Conservation (phyloP, 2,113 vertebrate genomes). For the Sceloporus undulatus region DNA sequence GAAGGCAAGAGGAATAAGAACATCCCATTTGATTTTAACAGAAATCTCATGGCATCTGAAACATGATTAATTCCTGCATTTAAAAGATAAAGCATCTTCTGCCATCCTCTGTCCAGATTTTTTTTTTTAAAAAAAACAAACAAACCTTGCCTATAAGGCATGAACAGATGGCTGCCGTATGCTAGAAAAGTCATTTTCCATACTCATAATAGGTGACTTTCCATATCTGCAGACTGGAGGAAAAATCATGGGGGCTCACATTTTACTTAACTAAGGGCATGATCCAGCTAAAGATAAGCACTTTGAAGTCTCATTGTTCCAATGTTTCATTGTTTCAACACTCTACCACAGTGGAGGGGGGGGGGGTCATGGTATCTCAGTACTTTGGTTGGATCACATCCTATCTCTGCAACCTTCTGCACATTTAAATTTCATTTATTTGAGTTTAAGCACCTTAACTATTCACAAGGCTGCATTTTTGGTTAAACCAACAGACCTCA, state of each 20-base stretch:
- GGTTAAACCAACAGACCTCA: not conserved
- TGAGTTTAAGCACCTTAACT: not conserved
- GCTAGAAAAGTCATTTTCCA: slow-evolving; percentile 2
- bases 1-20: not conserved
- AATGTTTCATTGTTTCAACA: not conserved
- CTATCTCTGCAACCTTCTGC: not conserved
- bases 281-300: not conserved
- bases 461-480: not conserved
- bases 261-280: not conserved
- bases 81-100: slow-evolving; percentile 35
- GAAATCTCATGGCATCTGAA: slow-evolving; percentile 41
- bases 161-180: slow-evolving; percentile 16
- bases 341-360: too few relatives aligned
- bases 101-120: slow-evolving; percentile 23
- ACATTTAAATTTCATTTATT: not conserved
- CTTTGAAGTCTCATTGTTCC: not conserved
- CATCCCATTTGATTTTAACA: not conserved
- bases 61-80: slow-evolving; percentile 44
- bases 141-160: slow-evolving; percentile 35
- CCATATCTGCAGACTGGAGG: not conserved
- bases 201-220: slow-evolving; percentile 13
- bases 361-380: not conserved
- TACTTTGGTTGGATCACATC: not conserved
- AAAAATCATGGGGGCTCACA: not conserved
- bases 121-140: slow-evolving; percentile 5